Evolutionary conservation across 2,888 invertebrate genomes (phyloP), one percentile per base, ranked within the genome.

Genomic region (Eretmocerus hayati): DNA sequence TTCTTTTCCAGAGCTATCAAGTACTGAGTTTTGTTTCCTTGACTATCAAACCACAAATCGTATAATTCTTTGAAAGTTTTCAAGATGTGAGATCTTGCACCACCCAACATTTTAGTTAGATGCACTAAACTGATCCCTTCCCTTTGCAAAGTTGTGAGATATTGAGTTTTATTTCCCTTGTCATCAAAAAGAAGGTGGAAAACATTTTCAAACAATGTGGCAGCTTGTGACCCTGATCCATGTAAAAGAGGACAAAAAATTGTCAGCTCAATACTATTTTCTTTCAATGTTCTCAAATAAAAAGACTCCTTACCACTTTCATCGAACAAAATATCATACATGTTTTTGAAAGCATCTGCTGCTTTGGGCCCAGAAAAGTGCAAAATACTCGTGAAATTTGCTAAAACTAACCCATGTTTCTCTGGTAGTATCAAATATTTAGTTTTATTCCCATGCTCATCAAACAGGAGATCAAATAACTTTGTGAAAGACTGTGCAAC

Each of bases 141-240:
- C 35, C 13, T 33, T 13, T 42, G 33, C n/a, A 42, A 33, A 33
- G 2, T 18, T 22, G 15, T 33, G 8, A 42, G n/a, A 15, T 42
- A 42, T 4, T 22, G 19, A 2, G 22, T 22, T 33, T 42, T 42
- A 20, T 42, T 33, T 2, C 35, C 42, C 3, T 33, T 9, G 2
- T 42, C 22, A 33, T 42, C 33, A 21, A 42, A 42, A 33, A n/a
- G 35, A 9, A 42, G n/a, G 5, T 33, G n/a, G 15, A 35, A 42
- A 22, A 42, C 33, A 33, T 35, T 16, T 42, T 23, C 13, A 22
- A 35, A 35, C 2, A 5, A 15, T 23, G 5, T 22, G 2, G 13
- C 11, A 16, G 22, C 42, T 22, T 22, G 5, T 13, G 2, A 4
- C 9, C 16, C 11, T 16, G 42, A n/a, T n/a, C 22, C 35, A 15